Evolutionary conservation across 2,888 invertebrate genomes (phyloP).

Genomic region (Eilema griseolum): DNA sequence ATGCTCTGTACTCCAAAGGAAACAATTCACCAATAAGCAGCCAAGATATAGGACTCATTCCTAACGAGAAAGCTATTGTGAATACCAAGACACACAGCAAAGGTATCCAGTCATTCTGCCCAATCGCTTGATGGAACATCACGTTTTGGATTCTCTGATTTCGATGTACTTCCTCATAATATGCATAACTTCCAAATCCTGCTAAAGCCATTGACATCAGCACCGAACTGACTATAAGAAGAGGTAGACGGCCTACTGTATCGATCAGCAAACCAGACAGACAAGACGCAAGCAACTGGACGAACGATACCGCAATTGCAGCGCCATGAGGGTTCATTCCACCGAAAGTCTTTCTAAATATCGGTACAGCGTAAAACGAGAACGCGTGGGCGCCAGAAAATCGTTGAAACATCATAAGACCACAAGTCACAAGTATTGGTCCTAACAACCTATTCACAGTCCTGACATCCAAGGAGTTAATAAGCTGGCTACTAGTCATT

Average conservation of each 20-base stretch:
- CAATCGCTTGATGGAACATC: slow-evolving; percentile 83
- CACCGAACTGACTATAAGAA: slow-evolving; percentile 94
- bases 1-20: slow-evolving; percentile 93
- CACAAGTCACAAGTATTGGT: slow-evolving; percentile 93
- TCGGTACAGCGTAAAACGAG: slow-evolving; percentile 94
- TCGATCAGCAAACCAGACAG: slow-evolving; percentile 94
- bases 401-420: slow-evolving; percentile 96
- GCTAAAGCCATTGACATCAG: slow-evolving; percentile 95
- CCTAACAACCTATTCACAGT: slow-evolving; percentile 86
- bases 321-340: slow-evolving; percentile 94
- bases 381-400: slow-evolving; percentile 94
- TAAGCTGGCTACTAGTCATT: slow-evolving; percentile 77
- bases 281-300: slow-evolving; percentile 94
- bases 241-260: slow-evolving; percentile 93
- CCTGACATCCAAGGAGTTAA: slow-evolving; percentile 77
- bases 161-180: slow-evolving; percentile 91
- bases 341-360: slow-evolving; percentile 94
- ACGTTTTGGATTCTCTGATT: slow-evolving; percentile 84
- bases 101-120: slow-evolving; percentile 93
- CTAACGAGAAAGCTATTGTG: slow-evolving; percentile 94
- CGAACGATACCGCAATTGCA: slow-evolving; percentile 94
- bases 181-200: slow-evolving; percentile 94
- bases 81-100: slow-evolving; percentile 93
- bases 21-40: slow-evolving; percentile 94
- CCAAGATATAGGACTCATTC: slow-evolving; percentile 96